Conservation (phyloP, 2,113 vertebrate genomes). For the Sminthopsis crassicaudata region DNA sequence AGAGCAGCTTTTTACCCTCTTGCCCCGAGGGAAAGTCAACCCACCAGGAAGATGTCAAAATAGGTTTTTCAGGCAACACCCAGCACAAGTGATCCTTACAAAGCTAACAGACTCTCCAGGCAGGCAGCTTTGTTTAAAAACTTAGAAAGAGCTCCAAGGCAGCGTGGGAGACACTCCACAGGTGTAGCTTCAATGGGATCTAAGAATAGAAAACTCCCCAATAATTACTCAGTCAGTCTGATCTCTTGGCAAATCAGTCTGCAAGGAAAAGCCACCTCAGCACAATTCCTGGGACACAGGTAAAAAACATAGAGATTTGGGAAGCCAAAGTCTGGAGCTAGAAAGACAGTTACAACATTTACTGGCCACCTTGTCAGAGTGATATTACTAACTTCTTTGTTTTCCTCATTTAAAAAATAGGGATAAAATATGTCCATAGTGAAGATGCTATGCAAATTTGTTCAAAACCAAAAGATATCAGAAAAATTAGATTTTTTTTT, state of each 20-base stretch:
- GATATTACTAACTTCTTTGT: neutral
- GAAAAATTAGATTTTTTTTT: neutral
- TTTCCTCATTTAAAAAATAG: neutral
- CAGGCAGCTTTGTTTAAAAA: neutral
- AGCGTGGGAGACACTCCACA: neutral
- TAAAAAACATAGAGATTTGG: neutral
- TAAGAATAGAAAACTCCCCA: neutral
- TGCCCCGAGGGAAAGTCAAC: neutral
- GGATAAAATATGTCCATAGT: neutral
- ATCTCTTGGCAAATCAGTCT: neutral
- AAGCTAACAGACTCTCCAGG: neutral
- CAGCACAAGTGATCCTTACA: neutral
- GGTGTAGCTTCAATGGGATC: neutral
- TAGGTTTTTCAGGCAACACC: neutral
- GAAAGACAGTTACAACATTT: neutral
- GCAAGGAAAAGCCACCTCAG: neutral
- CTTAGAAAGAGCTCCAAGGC: neutral
- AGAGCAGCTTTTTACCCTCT: neutral
- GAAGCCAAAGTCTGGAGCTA: neutral
- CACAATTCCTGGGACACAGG: neutral
- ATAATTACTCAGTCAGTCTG: neutral
- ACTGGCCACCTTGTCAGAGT: neutral
- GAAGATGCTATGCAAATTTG: neutral
- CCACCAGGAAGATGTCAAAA: neutral
- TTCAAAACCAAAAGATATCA: neutral